phyloP scores from a whole-genome alignment of 2,113 vertebrate species.

The Ptilonorhynchus violaceus region DNA sequence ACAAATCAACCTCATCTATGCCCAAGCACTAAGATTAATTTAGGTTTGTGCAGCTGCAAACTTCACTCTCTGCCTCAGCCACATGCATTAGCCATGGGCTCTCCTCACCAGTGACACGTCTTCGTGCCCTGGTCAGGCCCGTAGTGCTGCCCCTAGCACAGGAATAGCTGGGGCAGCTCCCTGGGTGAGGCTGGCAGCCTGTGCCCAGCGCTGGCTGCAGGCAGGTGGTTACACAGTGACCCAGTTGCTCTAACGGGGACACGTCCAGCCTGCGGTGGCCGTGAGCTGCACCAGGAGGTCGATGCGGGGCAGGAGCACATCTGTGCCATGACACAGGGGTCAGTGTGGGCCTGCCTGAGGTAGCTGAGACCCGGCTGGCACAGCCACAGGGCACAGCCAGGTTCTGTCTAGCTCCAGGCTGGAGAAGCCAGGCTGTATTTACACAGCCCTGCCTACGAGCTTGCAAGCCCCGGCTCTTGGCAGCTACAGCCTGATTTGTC shows the following conservation, averaged over 20 bases:
- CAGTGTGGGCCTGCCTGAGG: accelerated
- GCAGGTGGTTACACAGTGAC: neutral
- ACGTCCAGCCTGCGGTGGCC: accelerated
- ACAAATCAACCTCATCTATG: neutral
- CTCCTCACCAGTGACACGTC: neutral
- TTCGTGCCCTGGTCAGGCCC: neutral
- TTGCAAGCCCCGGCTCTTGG: neutral
- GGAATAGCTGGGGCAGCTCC: neutral
- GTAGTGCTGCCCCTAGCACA: neutral
- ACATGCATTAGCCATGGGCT: neutral
- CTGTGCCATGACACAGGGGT: neutral
- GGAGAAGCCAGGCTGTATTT: neutral
- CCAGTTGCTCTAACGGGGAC: neutral
- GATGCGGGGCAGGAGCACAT: accelerated
- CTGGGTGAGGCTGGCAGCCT: neutral
- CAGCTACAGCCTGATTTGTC: conserved; percentile 25
- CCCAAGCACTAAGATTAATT: neutral
- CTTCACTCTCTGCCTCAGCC: neutral
- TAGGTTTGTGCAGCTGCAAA: neutral
- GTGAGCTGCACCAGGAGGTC: neutral
- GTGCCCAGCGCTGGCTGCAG: neutral
- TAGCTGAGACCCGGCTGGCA: neutral
- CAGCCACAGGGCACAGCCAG: neutral
- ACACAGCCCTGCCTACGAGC: accelerated
- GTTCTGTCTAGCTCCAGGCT: neutral